phyloP scores from a whole-genome alignment of 2,113 vertebrate species.

The Panthera tigris region DNA sequence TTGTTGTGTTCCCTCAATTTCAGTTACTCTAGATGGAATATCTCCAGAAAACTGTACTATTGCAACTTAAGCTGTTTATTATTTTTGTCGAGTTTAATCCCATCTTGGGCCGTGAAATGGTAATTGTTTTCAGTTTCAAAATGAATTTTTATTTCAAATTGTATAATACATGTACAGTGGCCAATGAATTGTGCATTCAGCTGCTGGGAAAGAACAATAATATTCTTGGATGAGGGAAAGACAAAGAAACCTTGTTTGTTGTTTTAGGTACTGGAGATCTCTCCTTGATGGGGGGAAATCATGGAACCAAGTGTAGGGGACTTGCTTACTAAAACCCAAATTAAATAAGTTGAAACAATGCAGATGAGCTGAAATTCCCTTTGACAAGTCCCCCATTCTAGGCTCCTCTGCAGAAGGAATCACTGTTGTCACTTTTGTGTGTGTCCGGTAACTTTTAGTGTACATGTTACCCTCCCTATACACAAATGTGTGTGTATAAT shows the following conservation, averaged over 20 bases:
- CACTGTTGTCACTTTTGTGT: not conserved
- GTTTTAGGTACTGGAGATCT: not conserved
- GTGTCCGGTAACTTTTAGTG: not conserved
- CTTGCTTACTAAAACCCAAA: not conserved
- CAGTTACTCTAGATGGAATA: not conserved
- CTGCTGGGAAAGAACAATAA: not conserved
- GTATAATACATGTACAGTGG: not conserved
- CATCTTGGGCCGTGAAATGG: not conserved
- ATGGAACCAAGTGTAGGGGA: not conserved
- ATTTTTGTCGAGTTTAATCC: not conserved
- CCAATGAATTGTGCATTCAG: not conserved
- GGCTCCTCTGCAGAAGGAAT: not conserved
- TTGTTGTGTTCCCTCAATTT: not conserved
- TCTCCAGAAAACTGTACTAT: not conserved
- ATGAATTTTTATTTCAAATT: not conserved
- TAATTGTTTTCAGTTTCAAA: not conserved
- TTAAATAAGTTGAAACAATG: not conserved
- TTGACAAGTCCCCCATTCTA: not conserved
- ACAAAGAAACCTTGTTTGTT: not conserved
- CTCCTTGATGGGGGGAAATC: not conserved
- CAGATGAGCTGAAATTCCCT: not conserved
- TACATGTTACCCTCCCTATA: not conserved
- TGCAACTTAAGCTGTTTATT: not conserved
- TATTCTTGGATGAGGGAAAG: not conserved
- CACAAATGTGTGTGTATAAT: not conserved